These are phyloP conservation scores for Chironomus tentans DNA, from an alignment of 2,888 invertebrate genomes.

Conservation along the genomic window DNA sequence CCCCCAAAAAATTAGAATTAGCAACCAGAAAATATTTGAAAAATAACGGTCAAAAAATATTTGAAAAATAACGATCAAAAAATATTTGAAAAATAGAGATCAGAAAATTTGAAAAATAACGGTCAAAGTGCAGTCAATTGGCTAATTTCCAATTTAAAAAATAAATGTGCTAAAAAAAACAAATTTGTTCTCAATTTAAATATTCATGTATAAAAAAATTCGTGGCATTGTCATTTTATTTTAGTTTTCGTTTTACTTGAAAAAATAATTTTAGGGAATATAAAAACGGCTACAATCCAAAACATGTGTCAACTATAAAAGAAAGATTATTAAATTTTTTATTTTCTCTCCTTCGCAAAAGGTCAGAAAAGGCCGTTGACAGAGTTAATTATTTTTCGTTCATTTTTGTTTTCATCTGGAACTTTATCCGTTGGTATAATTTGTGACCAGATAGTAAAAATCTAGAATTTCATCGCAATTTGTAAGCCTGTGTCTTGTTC, in stretches of 20 bases:
- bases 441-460: not conserved
- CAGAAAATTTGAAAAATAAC: too few relatives aligned
- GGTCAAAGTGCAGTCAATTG: too few relatives aligned
- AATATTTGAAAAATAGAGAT: too few relatives aligned
- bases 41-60: too few relatives aligned
- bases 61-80: too few relatives aligned
- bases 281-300: not conserved
- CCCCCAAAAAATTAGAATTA: too few relatives aligned
- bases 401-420: not conserved
- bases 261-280: not conserved
- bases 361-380: conserved; percentile 24
- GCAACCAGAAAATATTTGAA: too few relatives aligned
- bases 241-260: too few relatives aligned
- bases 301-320: not conserved
- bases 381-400: not conserved
- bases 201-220: not conserved
- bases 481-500: not conserved
- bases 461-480: not conserved
- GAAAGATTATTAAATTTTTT: not conserved
- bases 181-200: not conserved
- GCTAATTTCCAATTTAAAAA: too few relatives aligned
- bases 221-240: conserved; percentile 2
- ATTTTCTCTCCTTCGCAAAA: not conserved
- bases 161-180: too few relatives aligned
- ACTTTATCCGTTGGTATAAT: not conserved